Evolutionary conservation across 2,113 vertebrate genomes (phyloP), one percentile per base, ranked within the genome.

Genomic region (Carlito syrichta): DNA sequence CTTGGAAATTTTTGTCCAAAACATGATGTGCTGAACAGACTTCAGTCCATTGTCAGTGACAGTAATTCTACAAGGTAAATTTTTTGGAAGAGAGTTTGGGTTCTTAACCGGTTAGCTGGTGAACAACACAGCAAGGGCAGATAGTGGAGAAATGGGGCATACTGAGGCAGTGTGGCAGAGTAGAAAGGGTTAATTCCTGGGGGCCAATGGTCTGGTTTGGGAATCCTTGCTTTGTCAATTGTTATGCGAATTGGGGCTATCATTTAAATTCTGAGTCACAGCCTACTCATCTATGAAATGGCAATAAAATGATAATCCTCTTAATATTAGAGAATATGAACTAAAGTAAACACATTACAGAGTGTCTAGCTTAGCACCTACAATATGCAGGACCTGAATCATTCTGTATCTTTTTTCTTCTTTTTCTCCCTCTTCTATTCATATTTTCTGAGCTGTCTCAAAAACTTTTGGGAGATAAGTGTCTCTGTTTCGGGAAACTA

Each of bases 371-470:
- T 69, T 52, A 82, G 88, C 54, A 71, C 60, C 58, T 58, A n/a
- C 35, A 48, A 27, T 32, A 45, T 11, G 35, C 22, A 43, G 81
- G 17, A 74, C 4, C 25, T 66, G 50, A 30, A 17, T 48, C 63
- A 7, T 6, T n/a, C n/a, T 25, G 19, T 0, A 0, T 32, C 16
- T 56, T 12, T 73, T 87, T 94, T 66, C 23, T 32, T 50, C 9
- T 45, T 76, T 76, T 62, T n/a, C 71, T 56, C 35, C 56, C 7
- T 19, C 22, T 40, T 71, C 14, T 35, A n/a, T 54, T 56, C 62
- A 2, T 30, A 40, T 45, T 86, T 94, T 86, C 76, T 78, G 78
- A 95, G 45, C n/a, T 91, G 62, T 73, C 62, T 87, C 62, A 69
- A 23, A 91, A 74, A 54, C 54, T 84, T 7, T 13, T 5, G 62